Evolutionary conservation across 1,140 invertebrate genomes (phyloP), one percentile per base, ranked within the genome.

Genomic region (Agraylea sexmaculata): DNA sequence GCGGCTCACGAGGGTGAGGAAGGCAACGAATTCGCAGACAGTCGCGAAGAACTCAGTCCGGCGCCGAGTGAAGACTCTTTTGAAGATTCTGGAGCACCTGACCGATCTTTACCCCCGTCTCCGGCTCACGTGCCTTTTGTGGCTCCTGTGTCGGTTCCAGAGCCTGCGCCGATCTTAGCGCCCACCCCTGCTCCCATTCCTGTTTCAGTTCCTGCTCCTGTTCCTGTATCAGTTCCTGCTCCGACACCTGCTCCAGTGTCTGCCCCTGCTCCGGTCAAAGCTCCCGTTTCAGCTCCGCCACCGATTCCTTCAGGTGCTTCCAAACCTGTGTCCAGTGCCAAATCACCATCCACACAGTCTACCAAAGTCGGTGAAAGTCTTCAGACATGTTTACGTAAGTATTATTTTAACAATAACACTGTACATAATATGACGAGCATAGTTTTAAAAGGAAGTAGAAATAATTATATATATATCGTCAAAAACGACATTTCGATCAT

Each of bases 1-100:
- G 27, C 36, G 27, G 22, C 7, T 18, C 15, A 12, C 33, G 12
- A 4, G 23, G 7, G 13, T 3, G 4, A 22, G 15, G 36, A 12
- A 12, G 45, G 18, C 15, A 32, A 32, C 27, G 39, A 42, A 33
- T 36, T 41, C 46, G 41, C 22, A 10, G 32, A 40, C 47, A 52
- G 31, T 43, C 42, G 41, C 50, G 50, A 40, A 42, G 47, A 30
- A 36, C 50, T 38, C 54, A 57, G 29, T 53, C 51, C 21, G 50
- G 45, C 21, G 56, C 58, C 37, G 47, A 54, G 0, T 54, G 64
- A 40, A 17, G 56, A 66, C 28, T 59, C 58, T 0, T 55, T 57
- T 13, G 52, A 53, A 0, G 16, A 47, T 35, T 30, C 53, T 56
- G 12, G 59, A 56, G 36, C 40, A 18, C 28, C 23, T 20, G 29